Base-by-base conservation (phyloP, 1,140 invertebrate species). In the Condylostylus longicornis region DNA sequence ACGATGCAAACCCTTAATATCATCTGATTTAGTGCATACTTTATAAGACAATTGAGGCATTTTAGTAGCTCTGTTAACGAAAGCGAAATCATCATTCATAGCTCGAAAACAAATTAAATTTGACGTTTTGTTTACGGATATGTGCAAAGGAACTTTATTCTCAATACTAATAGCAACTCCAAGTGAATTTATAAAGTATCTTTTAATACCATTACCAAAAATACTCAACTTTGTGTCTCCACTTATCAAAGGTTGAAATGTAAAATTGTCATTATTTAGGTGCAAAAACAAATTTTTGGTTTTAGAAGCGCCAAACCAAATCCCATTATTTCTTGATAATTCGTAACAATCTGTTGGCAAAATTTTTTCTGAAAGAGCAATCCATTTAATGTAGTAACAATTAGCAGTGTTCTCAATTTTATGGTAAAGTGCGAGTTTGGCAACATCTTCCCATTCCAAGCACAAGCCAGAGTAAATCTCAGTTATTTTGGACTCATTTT, bases 281-380 rank as follows among this genome's bases (percentile, higher is more conserved):
- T 83, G 85, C 77, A 85, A 89, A 0, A 77, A 72, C 47, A 80
- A 71, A 35, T 75, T 75, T 15, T 70, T 62, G 2, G 79, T 77
- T 40, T 85, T 77, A 0, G 84, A 85, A 2, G 80, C 83, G 1
- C 84, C 84, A 45, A 82, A 86, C 82, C 82, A 85, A 40, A 80
- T 68, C 0, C 73, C 72, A 14, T 71, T 67, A 10, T 71, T 69
- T 2, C 63, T 57, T 2, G 69, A 69, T 67, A 80, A 73, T 45
- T 83, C 79, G 51, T 82, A 88, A 57, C 86, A 91, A 50, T 91
- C 87, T 6, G 72, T 79, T 1, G 82, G 79, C 40, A 70, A 58
- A 25, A 79, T 64, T 14, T 70, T 60, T 12, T 70, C 53, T 14
- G 61, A 62, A 2, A 83, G 57, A 17, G 81, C 75, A 49, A 82